A percentile compares a stretch with the other conserved stretches of the same genome.
These are phyloP conservation scores for Neofelis nebulosa DNA, from an alignment of 2,113 vertebrate species.

Conservation along the genomic window DNA sequence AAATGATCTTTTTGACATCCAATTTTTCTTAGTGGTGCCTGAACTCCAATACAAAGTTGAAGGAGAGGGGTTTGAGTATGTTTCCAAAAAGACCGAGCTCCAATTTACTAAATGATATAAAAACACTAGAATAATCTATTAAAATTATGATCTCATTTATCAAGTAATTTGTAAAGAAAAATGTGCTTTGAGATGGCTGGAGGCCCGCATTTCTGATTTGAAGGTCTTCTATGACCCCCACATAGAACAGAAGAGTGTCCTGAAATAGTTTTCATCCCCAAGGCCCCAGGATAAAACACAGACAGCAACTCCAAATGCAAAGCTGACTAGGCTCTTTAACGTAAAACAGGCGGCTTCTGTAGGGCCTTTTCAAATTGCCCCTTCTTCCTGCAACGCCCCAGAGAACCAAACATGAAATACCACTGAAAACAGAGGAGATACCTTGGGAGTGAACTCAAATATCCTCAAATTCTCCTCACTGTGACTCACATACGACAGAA, in stretches of 20 bases:
- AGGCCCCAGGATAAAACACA: constrained; percentile 10
- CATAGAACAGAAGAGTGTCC: constrained; percentile 18
- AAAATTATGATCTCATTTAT: constrained; percentile 39
- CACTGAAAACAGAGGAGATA: neutral
- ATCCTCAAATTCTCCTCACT: neutral
- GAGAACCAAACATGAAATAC: constrained; percentile 61
- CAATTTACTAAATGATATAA: neutral
- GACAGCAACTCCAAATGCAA: constrained; percentile 45
- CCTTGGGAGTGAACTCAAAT: constrained; percentile 16
- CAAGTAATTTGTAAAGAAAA: constrained; percentile 40
- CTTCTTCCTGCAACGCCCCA: neutral
- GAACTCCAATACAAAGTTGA: neutral
- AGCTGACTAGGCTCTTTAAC: constrained; percentile 21
- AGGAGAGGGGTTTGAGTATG: neutral
- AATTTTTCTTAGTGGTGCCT: neutral
- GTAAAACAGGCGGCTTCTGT: constrained; percentile 44
- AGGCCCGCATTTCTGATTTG: neutral
- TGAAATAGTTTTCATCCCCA: constrained; percentile 34
- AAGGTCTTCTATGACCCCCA: neutral
- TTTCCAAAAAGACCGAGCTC: neutral
- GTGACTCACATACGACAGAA: neutral
- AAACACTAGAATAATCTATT: constrained; percentile 39
- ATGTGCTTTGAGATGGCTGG: constrained; percentile 10
- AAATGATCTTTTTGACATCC: neutral
- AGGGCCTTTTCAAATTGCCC: constrained; percentile 40